Conservation (phyloP, 2,113 vertebrate genomes). For the Pundamilia nyererei region DNA sequence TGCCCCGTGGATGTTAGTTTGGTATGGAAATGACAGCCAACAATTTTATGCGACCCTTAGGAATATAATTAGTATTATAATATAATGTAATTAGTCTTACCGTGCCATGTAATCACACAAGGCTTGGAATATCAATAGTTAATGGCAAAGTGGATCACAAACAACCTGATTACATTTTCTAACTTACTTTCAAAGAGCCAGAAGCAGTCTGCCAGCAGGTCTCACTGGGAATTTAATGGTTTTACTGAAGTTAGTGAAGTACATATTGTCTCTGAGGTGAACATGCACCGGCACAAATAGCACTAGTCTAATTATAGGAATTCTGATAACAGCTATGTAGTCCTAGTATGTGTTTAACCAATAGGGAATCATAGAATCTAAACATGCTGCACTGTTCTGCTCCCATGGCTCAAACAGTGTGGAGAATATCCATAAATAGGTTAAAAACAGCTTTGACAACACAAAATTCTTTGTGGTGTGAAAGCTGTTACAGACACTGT, state of each 20-base stretch:
- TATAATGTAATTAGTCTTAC: conserved; percentile 52
- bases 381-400: not conserved
- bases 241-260: conserved; percentile 46
- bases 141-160: conserved; percentile 58
- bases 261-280: conserved; percentile 45
- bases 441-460: not conserved
- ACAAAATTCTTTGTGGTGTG: fast-evolving
- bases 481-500: not conserved
- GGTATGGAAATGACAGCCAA: conserved; percentile 46
- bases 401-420: not conserved
- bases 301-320: conserved; percentile 29
- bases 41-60: conserved; percentile 36
- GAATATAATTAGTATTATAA: conserved; percentile 55
- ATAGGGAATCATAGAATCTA: not conserved
- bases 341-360: conserved; percentile 10
- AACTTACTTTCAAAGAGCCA: conserved; percentile 43
- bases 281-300: not conserved
- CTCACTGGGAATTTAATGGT: conserved; percentile 42
- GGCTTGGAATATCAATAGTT: conserved; percentile 41
- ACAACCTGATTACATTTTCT: conserved; percentile 51
- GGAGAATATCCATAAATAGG: not conserved
- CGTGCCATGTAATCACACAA: conserved; percentile 10
- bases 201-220: conserved; percentile 35
- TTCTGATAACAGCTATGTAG: not conserved
- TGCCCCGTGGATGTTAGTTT: conserved; percentile 45